Percentiles rank a stretch among this genome's conserved stretches.
phyloP scores from a whole-genome alignment of 2,888 invertebrate genomes.

The Chymomyza caudatula region DNA sequence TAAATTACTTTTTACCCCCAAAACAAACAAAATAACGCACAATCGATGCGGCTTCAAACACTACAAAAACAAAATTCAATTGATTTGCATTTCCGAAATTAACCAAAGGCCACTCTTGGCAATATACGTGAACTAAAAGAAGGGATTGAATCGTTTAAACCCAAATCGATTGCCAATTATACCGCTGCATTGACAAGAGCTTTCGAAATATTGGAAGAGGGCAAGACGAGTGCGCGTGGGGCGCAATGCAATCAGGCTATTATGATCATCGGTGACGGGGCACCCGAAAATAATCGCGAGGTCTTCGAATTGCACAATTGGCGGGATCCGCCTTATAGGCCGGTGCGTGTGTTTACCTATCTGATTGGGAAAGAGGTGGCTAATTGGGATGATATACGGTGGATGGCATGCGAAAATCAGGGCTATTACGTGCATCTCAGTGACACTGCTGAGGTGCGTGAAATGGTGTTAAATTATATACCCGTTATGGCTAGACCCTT shows the following conservation, averaged over 20 bases:
- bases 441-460: conserved; percentile 97
- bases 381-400: conserved; percentile 94
- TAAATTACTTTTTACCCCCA: conserved; percentile 1
- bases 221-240: conserved; percentile 82
- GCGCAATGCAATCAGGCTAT: conserved; percentile 95
- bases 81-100: conserved; percentile 13
- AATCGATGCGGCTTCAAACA: conserved; percentile 48
- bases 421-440: conserved; percentile 98
- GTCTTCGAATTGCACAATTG: conserved; percentile 95
- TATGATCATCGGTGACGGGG: conserved; percentile 99
- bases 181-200: conserved; percentile 92
- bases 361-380: conserved; percentile 96
- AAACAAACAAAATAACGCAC: conserved; percentile 16
- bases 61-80: conserved; percentile 4
- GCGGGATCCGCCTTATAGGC: conserved; percentile 85
- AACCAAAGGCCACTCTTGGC: conserved; percentile 86
- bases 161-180: conserved; percentile 95
- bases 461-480: conserved; percentile 97
- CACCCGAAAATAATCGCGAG: conserved; percentile 95
- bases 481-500: conserved; percentile 97
- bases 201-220: conserved; percentile 89
- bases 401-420: conserved; percentile 99
- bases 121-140: conserved; percentile 90
- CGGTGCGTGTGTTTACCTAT: conserved; percentile 98
- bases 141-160: conserved; percentile 87